Conservation (phyloP, 1,140 invertebrate species). For the Campoletis sonorensis region DNA sequence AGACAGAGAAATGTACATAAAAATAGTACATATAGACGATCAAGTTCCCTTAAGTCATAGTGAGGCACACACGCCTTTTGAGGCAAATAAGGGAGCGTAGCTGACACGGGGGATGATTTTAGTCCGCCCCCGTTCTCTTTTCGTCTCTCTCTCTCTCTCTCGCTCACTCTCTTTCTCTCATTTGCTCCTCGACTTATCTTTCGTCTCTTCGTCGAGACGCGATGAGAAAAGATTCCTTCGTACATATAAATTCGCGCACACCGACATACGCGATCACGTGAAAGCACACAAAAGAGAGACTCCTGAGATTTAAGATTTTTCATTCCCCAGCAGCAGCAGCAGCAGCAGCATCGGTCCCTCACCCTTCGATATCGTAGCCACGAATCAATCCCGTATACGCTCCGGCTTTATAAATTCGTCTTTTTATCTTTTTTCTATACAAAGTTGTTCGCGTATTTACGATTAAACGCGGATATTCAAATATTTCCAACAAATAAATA, state of each 20-base stretch:
- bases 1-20: too few species aligned
- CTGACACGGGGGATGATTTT: not conserved
- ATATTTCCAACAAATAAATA: too few species aligned
- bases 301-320: too few species aligned
- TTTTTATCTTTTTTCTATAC: too few species aligned
- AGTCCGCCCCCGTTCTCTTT: not conserved
- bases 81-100: conserved; percentile 48
- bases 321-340: too few species aligned
- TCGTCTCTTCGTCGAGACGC: not conserved
- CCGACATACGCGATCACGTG: too few species aligned
- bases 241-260: not conserved
- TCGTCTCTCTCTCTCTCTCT: conserved; percentile 20
- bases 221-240: not conserved
- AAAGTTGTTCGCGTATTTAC: too few species aligned
- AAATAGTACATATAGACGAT: not conserved
- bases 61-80: conserved; percentile 20
- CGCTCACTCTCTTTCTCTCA: conserved; percentile 10
- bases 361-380: too few species aligned
- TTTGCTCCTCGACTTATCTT: not conserved
- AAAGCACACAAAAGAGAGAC: not conserved
- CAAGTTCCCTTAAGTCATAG: conserved; percentile 1
- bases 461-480: too few species aligned
- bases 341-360: too few species aligned
- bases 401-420: too few species aligned
- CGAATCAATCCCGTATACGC: not conserved